Base-by-base conservation (phyloP, 1,140 invertebrate genomes). In the Ectropis grisescens region DNA sequence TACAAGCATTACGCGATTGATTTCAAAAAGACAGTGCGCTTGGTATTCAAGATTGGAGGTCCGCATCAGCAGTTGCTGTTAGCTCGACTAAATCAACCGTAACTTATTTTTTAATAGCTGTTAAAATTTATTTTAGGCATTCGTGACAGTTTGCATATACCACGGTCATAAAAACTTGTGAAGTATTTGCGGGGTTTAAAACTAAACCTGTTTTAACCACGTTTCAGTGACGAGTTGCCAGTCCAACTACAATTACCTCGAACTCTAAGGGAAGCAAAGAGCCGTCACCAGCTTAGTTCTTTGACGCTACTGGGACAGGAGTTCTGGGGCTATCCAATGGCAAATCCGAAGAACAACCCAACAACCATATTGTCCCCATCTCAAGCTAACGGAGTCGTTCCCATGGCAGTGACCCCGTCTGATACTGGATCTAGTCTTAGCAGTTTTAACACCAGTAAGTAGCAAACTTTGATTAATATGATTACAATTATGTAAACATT, bases 301-400 rank as follows among this genome's bases (percentile, higher is more conserved):
- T 82, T 97, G 16, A 94, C 96, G 4, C 84, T 97, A 29, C 79
- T 98, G 13, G 96, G 96, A 22, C 95, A 98, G 87, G 93, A 94
- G 82, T 94, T 94, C 80, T 96, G 94, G 94, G 88, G 93, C 37
- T 95, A 95, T 67, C 90, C 89, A 13, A 90, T 91, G 90, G 89
- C 90, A 15, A 89, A 88, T 62, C 87, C 89, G 3, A 88, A 89
- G 34, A 72, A 66, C 76, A 72, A 67, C n/a, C 51, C 62, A 2
- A 56, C 45, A 24, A 74, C 58, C 34, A 14, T 67, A 7, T 40
- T 81, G 6, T 76, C 74, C 11, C 72, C 76, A 7, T 60, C 68
- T 39, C 72, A 75, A 33, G 55, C 66, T 2, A 76, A 78, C 37
- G 72, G 67, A 13, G 59, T 76, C 0, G 56, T 79, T 2, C 79